Conservation (phyloP, 2,113 vertebrate genomes). For the Erythrolamprus reginae region DNA sequence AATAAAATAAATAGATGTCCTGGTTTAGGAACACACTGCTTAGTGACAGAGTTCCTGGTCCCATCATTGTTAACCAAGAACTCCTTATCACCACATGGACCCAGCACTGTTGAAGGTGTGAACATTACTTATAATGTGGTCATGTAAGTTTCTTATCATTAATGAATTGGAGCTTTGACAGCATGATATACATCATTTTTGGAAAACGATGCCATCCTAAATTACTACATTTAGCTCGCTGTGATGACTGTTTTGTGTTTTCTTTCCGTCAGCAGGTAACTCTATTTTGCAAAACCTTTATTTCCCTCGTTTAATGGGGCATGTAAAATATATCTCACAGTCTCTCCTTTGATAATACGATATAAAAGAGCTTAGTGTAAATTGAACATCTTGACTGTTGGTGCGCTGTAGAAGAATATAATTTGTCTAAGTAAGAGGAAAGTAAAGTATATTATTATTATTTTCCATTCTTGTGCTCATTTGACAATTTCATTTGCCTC, state of each 20-base stretch:
- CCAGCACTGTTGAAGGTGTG: constrained; percentile 3
- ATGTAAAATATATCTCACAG: constrained; percentile 57
- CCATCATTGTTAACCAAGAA: not conserved
- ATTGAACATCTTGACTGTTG: constrained; percentile 30
- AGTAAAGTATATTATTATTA: not conserved
- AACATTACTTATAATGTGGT: constrained; percentile 40
- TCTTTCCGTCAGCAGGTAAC: constrained; percentile 61
- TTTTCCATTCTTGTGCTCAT: not conserved
- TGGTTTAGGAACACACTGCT: not conserved
- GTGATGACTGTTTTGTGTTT: constrained; percentile 51
- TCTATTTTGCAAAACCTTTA: constrained; percentile 60
- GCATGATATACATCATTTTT: constrained; percentile 51
- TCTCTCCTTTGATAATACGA: constrained; percentile 57
- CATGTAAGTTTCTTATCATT: constrained; percentile 38
- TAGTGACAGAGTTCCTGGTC: not conserved
- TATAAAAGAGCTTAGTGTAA: constrained; percentile 18
- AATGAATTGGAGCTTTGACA: constrained; percentile 44
- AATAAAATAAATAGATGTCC: too few species aligned
- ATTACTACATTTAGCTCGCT: constrained; percentile 39
- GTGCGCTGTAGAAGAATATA: constrained; percentile 20
- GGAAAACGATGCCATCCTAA: constrained; percentile 30
- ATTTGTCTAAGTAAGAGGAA: not conserved
- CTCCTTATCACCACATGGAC: constrained; percentile 10
- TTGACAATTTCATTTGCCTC: not conserved
- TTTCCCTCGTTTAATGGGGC: constrained; percentile 54